Conservation (phyloP, 2,113 vertebrate species). For the Erythrocercus mccallii region DNA sequence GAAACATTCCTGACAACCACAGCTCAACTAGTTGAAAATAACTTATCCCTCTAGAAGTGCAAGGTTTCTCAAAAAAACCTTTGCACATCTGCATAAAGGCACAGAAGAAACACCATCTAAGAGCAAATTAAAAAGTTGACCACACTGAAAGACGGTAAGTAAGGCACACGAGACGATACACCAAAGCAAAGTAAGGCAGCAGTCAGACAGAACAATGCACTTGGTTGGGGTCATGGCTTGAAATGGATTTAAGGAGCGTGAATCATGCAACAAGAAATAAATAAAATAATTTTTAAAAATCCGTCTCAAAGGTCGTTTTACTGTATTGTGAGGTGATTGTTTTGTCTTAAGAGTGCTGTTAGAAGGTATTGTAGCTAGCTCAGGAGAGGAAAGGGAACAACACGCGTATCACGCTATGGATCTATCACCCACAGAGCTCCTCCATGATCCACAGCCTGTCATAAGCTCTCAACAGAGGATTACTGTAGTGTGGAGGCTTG, state of each 20-base stretch:
- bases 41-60: not conserved
- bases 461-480: not conserved
- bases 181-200: not conserved
- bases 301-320: not conserved
- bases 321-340: accelerated
- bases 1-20: not conserved
- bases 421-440: not conserved
- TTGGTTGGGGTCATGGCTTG: not conserved
- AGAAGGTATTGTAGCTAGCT: not conserved
- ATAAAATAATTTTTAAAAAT: not conserved
- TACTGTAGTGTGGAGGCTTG: not conserved
- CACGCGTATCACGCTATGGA: not conserved
- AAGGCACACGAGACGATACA: not conserved
- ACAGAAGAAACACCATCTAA: not conserved
- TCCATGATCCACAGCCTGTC: not conserved
- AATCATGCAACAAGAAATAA: not conserved
- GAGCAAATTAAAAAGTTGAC: not conserved
- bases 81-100: not conserved
- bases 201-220: not conserved
- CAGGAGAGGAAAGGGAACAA: not conserved
- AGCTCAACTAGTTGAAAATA: not conserved
- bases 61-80: not conserved
- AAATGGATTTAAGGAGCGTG: not conserved
- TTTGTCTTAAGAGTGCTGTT: not conserved
- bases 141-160: not conserved